Evolutionary conservation across 2,113 vertebrate genomes (phyloP), one percentile per base, ranked within the genome.

Genomic region (Sardina pilchardus): DNA sequence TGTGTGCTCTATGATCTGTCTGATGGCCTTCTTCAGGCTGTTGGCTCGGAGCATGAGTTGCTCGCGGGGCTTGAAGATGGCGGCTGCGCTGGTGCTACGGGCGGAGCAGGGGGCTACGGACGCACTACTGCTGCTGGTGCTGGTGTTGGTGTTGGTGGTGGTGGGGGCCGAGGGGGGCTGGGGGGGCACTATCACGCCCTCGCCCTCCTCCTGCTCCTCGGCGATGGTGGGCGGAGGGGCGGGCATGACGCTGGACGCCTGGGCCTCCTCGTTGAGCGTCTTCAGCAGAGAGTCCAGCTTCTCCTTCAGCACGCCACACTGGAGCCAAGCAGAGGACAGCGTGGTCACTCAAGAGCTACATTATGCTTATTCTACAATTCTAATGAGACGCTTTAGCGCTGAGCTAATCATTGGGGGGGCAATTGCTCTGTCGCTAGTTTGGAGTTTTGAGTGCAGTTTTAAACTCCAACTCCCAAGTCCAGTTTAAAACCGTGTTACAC

Each of bases 11-110:
- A 99, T 99, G 87, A 99, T 99, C 92, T 99, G 98, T 8, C 98
- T 94, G 92, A 99, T 98, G 10, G 98, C 98, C 86, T 99, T 99
- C 92, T 99, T 99, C 93, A 99, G 93, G 85, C 98, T 99, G 94
- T 99, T 99, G 53, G 98, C 98, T 91, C 98, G 91, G 34, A 99
- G 91, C 98, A 99, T 99, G 87, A 99, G 96, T 92, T 99, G 98
- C 43, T 99, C 98, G 19, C 98, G 93, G 0, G 97, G 98, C 24
- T 96, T 96, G 87, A 99, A 99, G 88, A 97, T 96, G 92, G 97
- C 95, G 0, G 95, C 88, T 12, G 82, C 63, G 67, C 30, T 34
- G 67, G 67, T 17, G 24, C 89, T 43, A 24, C 97, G 94, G 0
- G 95, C 85, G 0, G 96, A 94, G 89, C 95, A 96, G 43, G 92